These are phyloP conservation scores for Sminthopsis crassicaudata DNA, from an alignment of 2,113 vertebrate genomes.

Conservation along the genomic window DNA sequence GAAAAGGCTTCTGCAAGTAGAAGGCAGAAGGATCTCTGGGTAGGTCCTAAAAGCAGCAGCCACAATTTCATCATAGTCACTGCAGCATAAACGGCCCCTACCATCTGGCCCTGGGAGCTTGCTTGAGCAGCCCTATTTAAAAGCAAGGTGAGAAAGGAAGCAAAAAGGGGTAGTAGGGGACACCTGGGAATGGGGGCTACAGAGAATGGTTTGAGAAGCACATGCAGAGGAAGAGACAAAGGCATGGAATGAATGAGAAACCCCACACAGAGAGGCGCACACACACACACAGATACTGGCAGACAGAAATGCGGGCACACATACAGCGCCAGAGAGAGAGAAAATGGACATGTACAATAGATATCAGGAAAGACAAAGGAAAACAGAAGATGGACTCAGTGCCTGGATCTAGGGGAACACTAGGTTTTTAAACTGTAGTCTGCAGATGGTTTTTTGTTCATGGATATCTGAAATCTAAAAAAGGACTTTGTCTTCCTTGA, in stretches of 20 bases:
- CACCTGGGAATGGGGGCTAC: not conserved
- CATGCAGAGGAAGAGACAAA: not conserved
- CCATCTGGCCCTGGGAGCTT: slow-evolving; percentile 66
- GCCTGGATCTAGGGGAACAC: not conserved
- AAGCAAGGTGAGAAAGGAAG: not conserved
- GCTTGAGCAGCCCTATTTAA: slow-evolving; percentile 29
- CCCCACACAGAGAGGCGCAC: not conserved
- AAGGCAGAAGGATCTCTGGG: not conserved
- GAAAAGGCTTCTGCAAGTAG: not conserved
- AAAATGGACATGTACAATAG: not conserved
- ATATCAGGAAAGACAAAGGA: not conserved
- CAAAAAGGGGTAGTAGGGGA: not conserved
- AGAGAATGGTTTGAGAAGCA: not conserved
- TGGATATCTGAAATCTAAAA: not conserved
- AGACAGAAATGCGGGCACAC: not conserved
- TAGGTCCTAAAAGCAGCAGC: not conserved
- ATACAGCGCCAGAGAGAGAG: not conserved
- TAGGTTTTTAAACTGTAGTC: not conserved
- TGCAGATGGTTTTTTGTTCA: not conserved
- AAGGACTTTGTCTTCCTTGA: not conserved
- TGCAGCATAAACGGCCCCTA: slow-evolving; percentile 58
- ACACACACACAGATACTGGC: not conserved
- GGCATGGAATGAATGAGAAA: not conserved
- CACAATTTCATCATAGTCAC: slow-evolving; percentile 36
- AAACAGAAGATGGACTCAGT: not conserved